Conservation (phyloP, 2,888 invertebrate genomes). For the Acanthosepion pharaonis region DNA sequence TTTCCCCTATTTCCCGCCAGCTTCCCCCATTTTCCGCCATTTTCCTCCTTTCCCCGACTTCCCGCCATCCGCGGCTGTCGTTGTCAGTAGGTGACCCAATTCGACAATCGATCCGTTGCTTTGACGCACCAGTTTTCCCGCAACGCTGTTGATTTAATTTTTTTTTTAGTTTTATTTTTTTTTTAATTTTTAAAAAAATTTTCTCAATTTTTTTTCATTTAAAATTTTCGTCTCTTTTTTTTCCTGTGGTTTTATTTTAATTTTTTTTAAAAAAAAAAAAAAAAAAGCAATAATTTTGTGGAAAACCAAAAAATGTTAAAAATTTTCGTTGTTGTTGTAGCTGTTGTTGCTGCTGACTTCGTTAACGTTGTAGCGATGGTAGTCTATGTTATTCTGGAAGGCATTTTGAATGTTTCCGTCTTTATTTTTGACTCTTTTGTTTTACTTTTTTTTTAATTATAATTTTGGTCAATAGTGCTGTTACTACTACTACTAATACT, state of each 20-base stretch:
- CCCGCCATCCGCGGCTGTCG: neutral
- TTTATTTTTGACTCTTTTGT: neutral
- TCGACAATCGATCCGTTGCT: neutral
- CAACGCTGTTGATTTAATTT: neutral
- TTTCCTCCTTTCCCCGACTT: neutral
- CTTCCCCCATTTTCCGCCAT: too few species aligned
- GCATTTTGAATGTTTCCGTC: neutral
- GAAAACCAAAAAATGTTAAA: neutral
- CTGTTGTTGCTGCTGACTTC: neutral
- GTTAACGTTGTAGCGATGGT: neutral
- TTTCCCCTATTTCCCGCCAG: neutral
- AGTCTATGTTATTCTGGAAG: neutral
- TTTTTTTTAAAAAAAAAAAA: neutral
- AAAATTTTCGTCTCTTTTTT: neutral
- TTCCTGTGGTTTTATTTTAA: neutral
- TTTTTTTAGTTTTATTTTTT: neutral
- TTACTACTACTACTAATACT: too few species aligned
- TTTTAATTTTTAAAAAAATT: neutral
- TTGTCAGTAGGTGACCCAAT: conserved; percentile 2
- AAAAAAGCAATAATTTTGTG: neutral
- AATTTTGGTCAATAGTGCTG: neutral
- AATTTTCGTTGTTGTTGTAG: neutral
- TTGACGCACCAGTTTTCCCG: neutral
- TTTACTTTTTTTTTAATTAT: neutral
- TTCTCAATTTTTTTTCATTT: neutral